Evolutionary conservation across 2,113 vertebrate genomes (phyloP), one percentile per base, ranked within the genome.

Genomic region (Eleginops maclovinus): DNA sequence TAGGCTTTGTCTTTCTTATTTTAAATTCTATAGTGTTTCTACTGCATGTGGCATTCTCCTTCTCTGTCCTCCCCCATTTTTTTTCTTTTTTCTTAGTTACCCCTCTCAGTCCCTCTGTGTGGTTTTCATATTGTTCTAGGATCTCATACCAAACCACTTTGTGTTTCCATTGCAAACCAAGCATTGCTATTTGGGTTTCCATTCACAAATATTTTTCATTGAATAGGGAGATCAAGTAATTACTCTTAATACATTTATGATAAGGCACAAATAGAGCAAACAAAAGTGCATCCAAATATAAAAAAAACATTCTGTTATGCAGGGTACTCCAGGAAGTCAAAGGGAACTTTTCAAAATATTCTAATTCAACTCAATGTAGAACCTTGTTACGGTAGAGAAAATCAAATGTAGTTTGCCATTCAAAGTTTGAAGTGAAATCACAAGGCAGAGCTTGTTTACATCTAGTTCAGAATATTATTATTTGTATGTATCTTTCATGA

Each of bases 1-100:
- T 9, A 62, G 4, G 50, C 47, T 22, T 61, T 80, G 69, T 75
- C 77, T 74, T 74, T 79, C 55, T 79, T 64, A 28, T 76, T 84
- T 75, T 43, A 62, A 68, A 61, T 22, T 81, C 50, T 75, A 24
- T 66, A n/a, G n/a, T n/a, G n/a, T n/a, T n/a, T n/a, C n/a, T 67
- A 59, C 51, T 53, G 11, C 36, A 22, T 61, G 17, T 54, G 58
- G 26, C 6, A 73, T 14, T 59, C 21, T 80, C 62, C 44, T 24
- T 53, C 10, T 61, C n/a, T 66, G 31, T 44, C 49, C 41, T 31
- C 67, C 68, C 24, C n/a, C n/a, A n/a, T n/a, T n/a, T n/a, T n/a
- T n/a, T n/a, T n/a, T n/a, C n/a, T n/a, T n/a, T n/a, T n/a, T 22
- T 68, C 9, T 21, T 73, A 40, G 31, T 31, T 62, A 21, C 59